Conservation (phyloP, 2,797 vertebrate genomes). For the Bovichtus variegatus region DNA sequence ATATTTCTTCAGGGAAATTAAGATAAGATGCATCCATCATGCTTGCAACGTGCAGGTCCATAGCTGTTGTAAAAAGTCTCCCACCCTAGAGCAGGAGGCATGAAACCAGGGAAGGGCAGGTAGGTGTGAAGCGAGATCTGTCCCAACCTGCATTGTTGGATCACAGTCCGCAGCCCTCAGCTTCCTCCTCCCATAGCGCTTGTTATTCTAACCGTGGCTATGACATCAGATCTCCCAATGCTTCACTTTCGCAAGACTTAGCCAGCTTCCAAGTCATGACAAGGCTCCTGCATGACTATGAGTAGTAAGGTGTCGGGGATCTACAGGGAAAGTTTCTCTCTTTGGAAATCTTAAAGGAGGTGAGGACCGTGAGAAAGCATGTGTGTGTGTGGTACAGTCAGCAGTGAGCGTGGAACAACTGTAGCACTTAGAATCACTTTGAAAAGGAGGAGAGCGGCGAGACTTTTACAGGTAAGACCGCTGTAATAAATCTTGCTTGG, state of each 20-base stretch:
- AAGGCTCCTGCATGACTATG: slow-evolving; percentile 56
- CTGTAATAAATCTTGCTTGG: slow-evolving; percentile 51
- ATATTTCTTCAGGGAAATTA: slow-evolving; percentile 26
- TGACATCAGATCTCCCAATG: slow-evolving; percentile 83
- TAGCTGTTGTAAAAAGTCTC: slow-evolving; percentile 57
- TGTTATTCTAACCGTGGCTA: slow-evolving; percentile 79
- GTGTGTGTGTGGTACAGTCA: slow-evolving; percentile 36
- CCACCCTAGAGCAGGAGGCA: slow-evolving; percentile 65
- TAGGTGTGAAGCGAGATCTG: slow-evolving; percentile 84
- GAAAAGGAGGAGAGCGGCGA: slow-evolving; percentile 45
- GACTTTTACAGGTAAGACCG: slow-evolving; percentile 73
- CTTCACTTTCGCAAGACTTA: slow-evolving; percentile 78
- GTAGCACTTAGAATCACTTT: slow-evolving; percentile 55
- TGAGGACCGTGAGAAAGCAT: slow-evolving; percentile 54
- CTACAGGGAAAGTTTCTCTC: slow-evolving; percentile 45
- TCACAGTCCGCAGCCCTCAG: slow-evolving; percentile 69
- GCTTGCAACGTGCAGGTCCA: slow-evolving; percentile 53
- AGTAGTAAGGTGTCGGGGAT: slow-evolving; percentile 47
- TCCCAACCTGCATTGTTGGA: slow-evolving; percentile 84
- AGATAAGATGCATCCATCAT: slow-evolving; percentile 58
- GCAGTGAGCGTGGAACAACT: slow-evolving; percentile 26
- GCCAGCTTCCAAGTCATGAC: slow-evolving; percentile 68
- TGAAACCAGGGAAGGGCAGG: slow-evolving; percentile 77
- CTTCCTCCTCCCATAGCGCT: slow-evolving; percentile 81
- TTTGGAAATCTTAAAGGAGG: slow-evolving; percentile 45